Conservation (phyloP, 1,140 invertebrate genomes). For the Arctopsyche grandis region DNA sequence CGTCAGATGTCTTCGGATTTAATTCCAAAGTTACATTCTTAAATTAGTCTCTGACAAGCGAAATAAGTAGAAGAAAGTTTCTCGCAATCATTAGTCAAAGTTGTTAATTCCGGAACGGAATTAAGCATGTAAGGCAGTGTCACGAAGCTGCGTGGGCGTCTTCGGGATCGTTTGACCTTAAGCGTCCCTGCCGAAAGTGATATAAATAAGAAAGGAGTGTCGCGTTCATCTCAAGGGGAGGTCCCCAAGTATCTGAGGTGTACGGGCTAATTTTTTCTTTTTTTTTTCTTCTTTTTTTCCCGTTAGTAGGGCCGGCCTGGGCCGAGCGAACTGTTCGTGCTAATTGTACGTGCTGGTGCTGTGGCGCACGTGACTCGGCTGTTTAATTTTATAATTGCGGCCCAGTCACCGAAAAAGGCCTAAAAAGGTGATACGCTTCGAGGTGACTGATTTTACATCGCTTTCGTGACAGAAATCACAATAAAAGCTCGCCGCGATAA, state of each 20-base stretch:
- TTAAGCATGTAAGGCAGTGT: too few species aligned
- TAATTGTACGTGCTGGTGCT: slow-evolving; percentile 17
- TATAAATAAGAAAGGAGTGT: neutral
- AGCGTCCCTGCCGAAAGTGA: neutral
- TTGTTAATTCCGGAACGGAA: too few species aligned
- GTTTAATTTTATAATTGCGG: slow-evolving; percentile 39
- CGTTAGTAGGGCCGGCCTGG: neutral
- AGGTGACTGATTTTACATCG: slow-evolving; percentile 37
- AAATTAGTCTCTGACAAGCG: too few species aligned
- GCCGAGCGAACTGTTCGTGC: neutral
- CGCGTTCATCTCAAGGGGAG: neutral
- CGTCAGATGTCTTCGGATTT: too few species aligned
- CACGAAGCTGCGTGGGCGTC: too few species aligned
- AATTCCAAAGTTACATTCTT: too few species aligned
- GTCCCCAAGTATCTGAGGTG: neutral
- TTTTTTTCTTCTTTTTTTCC: neutral
- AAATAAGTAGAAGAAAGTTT: too few species aligned
- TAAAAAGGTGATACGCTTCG: slow-evolving; percentile 28
- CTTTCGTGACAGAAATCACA: slow-evolving; percentile 37
- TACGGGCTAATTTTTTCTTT: neutral
- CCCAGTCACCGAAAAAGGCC: slow-evolving; percentile 1
- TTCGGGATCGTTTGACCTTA: too few species aligned
- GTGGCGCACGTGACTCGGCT: slow-evolving; percentile 22
- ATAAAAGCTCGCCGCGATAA: slow-evolving; percentile 26
- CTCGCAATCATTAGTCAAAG: too few species aligned